Conservation (phyloP, 1,140 invertebrate species). For the Papilio glaucus region DNA sequence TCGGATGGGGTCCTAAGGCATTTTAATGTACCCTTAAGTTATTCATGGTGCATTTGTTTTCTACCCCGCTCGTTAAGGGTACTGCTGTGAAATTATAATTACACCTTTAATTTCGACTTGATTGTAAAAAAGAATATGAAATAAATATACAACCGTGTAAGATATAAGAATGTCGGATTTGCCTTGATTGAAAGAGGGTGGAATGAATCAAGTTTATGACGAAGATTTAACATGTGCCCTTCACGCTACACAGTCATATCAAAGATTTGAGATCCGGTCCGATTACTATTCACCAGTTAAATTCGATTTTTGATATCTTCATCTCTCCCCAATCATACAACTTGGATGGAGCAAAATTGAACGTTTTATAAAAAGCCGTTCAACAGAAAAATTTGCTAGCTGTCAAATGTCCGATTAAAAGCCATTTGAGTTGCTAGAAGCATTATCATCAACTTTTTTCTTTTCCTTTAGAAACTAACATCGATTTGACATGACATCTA, state of each 20-base stretch:
- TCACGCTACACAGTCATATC: neutral
- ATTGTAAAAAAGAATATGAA: neutral
- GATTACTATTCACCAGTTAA: no score
- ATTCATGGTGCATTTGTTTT: conserved; percentile 13
- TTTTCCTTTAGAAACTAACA: no score
- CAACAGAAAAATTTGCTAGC: no score
- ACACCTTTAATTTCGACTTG: neutral
- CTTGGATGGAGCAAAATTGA: no score
- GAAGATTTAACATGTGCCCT: neutral
- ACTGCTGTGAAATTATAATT: conserved; percentile 15
- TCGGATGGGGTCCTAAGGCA: neutral
- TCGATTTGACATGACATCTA: no score
- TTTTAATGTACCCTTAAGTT: conserved; percentile 18
- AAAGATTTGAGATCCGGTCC: no score
- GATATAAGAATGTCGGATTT: neutral
- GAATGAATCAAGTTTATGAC: neutral
- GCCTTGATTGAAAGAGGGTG: conserved; percentile 9
- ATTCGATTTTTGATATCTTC: no score
- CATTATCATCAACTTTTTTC: no score
- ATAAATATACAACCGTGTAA: conserved; percentile 7
- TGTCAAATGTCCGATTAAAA: no score
- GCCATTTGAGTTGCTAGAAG: no score
- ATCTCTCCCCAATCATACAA: no score
- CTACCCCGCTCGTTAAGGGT: conserved; percentile 9
- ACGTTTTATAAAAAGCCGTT: no score